A percentile compares a stretch with the other conserved stretches of the same genome.
Evolutionary conservation across 2,113 vertebrate genomes (phyloP).

Genomic region (Bujurquina vittata): DNA sequence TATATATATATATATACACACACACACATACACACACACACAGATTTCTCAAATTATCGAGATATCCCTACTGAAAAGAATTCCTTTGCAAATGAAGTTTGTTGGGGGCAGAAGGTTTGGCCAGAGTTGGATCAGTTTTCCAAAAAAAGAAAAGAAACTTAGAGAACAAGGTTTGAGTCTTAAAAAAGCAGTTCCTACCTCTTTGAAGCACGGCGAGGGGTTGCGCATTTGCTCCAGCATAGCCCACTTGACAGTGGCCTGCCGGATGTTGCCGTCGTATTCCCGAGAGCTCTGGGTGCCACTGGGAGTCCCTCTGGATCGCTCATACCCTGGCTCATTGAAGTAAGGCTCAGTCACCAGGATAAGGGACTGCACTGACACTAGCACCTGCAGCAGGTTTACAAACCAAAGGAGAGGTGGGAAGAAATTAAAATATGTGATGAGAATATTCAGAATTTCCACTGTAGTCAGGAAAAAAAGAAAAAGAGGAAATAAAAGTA

Average conservation of each 20-base stretch:
- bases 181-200: constrained; percentile 78
- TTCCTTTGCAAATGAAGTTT: no score
- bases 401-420: not conserved
- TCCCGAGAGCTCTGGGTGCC: constrained; percentile 98
- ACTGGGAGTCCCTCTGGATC: constrained; percentile 94
- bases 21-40: no score
- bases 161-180: not conserved
- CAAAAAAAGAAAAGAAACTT: no score
- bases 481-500: not conserved
- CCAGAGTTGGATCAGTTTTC: not conserved
- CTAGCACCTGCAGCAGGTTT: constrained; percentile 85
- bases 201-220: constrained; percentile 97
- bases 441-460: not conserved
- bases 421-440: not conserved
- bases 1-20: no score
- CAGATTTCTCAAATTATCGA: no score
- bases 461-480: rapidly evolving
- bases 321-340: constrained; percentile 97
- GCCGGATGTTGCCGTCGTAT: constrained; percentile 97
- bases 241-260: constrained; percentile 98
- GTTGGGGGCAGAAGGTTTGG: no score
- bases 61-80: no score
- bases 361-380: constrained; percentile 98
- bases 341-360: constrained; percentile 98
- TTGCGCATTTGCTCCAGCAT: constrained; percentile 99